Evolutionary conservation across 2,888 invertebrate species (phyloP), one percentile per base, ranked within the genome.

Genomic region (Epiblema foenella): DNA sequence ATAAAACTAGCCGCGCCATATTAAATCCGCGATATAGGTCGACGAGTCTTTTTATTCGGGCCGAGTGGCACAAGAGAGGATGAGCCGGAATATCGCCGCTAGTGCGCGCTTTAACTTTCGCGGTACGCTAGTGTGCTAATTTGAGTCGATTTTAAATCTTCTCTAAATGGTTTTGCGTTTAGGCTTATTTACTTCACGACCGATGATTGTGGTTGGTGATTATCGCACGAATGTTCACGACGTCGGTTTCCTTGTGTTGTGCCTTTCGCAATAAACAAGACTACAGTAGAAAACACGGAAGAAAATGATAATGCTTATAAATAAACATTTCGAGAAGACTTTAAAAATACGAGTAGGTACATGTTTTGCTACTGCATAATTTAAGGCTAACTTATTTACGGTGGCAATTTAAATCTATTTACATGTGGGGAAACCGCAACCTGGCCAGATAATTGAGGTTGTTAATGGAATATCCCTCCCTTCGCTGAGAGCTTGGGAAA

Each of bases 31-130:
- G 76, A 81, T 78, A 76, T 77, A 77, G 81, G 83, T 79, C 77
- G 77, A 77, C 74, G 70, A 64, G 74, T 58, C 62, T 75, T 74
- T 77, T 75, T 46, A 57, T 57, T 37, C 33, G 29, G 46, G 60
- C 46, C 73, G 83, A 81, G 69, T 75, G 77, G 80, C 70, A 76
- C 81, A 81, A 86, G 85, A 77, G 77, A 74, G 83, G 83, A 83
- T 84, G 63, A 84, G 60, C 68, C 68, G 73, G 64, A 58, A 68
- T 74, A 70, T 60, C 54, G 46, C 64, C 64, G 24, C 59, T 67
- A 67, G 51, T 58, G 39, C 39, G 63, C 56, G 24, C 59, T 59
- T 59, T 52, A 70, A 65, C 24, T 54, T 18, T n/a, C 29, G n/a
- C 46, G 46, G 1, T n/a, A 24, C 29, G n/a, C 56, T 56, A 56